Conservation (phyloP, 2,113 vertebrate genomes). For the Malurus alboscapulatus region DNA sequence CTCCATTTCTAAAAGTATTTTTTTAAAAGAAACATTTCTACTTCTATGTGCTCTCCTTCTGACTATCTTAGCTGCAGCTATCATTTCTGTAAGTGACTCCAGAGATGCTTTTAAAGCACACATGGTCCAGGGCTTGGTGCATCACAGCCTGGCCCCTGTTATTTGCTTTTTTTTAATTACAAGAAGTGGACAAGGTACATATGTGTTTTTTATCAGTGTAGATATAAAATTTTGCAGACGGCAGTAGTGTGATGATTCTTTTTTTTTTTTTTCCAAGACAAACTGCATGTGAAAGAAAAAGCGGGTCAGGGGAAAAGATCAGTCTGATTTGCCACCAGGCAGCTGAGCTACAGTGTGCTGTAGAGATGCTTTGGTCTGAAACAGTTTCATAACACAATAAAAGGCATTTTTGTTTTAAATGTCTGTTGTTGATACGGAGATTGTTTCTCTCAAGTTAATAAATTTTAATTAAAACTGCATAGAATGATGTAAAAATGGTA, state of each 20-base stretch:
- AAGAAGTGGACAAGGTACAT: background rate
- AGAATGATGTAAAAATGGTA: constrained; percentile 11
- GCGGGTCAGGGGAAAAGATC: background rate
- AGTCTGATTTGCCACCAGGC: constrained; percentile 57
- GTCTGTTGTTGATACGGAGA: constrained; percentile 49
- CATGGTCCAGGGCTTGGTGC: accelerated
- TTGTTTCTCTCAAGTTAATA: constrained; percentile 64
- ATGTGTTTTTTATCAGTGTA: background rate
- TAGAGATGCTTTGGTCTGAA: constrained; percentile 35
- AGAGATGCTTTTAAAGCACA: background rate
- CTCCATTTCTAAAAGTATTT: background rate
- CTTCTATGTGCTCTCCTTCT: background rate
- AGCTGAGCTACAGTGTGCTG: constrained; percentile 5
- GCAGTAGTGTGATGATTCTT: background rate
- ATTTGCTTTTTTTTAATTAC: background rate
- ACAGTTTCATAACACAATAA: constrained; percentile 55
- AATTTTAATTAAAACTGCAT: constrained; percentile 66
- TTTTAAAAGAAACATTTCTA: background rate
- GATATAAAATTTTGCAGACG: constrained; percentile 27
- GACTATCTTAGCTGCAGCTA: background rate
- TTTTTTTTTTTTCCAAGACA: constrained; percentile 37
- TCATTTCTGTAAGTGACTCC: background rate
- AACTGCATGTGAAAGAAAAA: background rate
- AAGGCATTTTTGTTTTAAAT: constrained; percentile 45
- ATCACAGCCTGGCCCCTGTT: background rate